phyloP scores from a whole-genome alignment of 37 sponge, comb jelly and placozoan species.

The Mnemiopsis leidyi region DNA sequence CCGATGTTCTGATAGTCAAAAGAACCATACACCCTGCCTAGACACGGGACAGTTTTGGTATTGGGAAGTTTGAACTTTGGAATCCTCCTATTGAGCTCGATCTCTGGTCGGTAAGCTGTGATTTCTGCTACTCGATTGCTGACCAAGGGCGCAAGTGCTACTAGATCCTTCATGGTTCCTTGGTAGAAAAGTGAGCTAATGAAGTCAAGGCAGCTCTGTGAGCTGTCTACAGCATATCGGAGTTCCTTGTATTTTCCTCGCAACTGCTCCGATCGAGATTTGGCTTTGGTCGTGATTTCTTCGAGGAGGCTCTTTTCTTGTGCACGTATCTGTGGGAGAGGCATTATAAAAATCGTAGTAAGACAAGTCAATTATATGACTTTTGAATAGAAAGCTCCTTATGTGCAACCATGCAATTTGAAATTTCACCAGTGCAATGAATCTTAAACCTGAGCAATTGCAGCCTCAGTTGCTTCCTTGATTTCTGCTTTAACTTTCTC shows the following conservation, averaged over 20 bases:
- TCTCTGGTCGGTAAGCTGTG: background rate
- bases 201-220: constrained; percentile 21
- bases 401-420: no score
- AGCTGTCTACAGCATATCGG: background rate
- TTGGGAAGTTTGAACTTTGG: background rate
- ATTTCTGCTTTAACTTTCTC: background rate
- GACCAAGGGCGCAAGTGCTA: background rate
- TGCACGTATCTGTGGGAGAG: background rate
- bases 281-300: background rate
- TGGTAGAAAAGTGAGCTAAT: background rate
- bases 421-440: no score
- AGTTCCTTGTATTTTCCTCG: constrained; percentile 15
- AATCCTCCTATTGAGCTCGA: constrained; percentile 14
- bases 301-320: background rate
- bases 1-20: background rate
- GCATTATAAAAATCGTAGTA: background rate
- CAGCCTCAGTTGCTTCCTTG: background rate
- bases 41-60: background rate
- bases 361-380: no score
- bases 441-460: constrained; percentile 25
- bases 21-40: background rate
- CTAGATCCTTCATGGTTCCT: constrained; percentile 34
- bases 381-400: no score
- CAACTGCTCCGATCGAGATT: background rate
- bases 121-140: constrained; percentile 10